Base-by-base conservation (phyloP, 2,113 vertebrate genomes). In the Callospermophilus lateralis region DNA sequence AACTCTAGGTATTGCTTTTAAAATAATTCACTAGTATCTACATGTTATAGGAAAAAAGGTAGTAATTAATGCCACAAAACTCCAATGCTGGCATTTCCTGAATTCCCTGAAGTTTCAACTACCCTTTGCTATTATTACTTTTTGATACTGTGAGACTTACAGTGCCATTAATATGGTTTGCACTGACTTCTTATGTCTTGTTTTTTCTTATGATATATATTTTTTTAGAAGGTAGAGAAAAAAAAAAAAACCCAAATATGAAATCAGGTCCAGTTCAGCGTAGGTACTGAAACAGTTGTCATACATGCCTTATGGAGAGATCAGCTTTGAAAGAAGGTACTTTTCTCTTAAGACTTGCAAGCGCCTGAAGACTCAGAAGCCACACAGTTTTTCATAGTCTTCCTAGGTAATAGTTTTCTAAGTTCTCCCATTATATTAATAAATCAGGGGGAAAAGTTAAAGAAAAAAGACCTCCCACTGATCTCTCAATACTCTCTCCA, bases 1-100 rank as follows among this genome's bases (percentile, higher is more conserved):
- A 96, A 85, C 48, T 95, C 96, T 95, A 97, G 90, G 84, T 97
- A 98, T 97, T 97, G 97, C 97, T 98, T 95, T 93, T 84, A 96
- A 97, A 97, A 92, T 48, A 92, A 95, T 74, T 96, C 92, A 94
- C 95, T 90, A 97, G 68, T 90, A 95, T 95, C 86, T 97, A 90
- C 30, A 81, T 73, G 63, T 90, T 89, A 80, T 6, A 96, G 89
- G 58, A 76, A 92, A 92, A 93, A 96, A 93, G 90, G 93, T 90
- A 96, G 84, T 84, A 95, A 97, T 83, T 96, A 96, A 95, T 97
- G 96, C 96, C 96, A 96, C 87, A 91, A n/a, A 96, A 90, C 70
- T 90, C 84, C 79, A 96, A 93, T 78, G 91, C 81, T 78, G 93
- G 96, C 84, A 95, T 94, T 97, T 97, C 93, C 95, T 95, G 77